Evolutionary conservation across 2,888 invertebrate genomes (phyloP), one percentile per base, ranked within the genome.

Genomic region (Fabriciana adippe): DNA sequence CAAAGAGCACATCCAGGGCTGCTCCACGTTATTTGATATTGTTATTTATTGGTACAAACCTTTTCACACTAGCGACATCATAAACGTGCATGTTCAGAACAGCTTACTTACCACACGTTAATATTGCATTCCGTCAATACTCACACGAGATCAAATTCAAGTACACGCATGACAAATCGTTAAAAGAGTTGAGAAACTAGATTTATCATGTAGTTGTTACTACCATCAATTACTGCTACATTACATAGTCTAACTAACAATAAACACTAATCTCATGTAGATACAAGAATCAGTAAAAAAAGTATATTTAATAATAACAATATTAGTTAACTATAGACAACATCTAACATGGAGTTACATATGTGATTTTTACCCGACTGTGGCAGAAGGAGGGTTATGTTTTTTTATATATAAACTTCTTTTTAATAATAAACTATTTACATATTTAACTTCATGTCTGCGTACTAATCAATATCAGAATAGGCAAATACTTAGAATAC

Each of bases 111-210:
- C 82, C 81, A 89, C 89, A 88, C 86, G 87, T 90, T 88, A 92
- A 92, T 91, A 92, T 92, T 92, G 92, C 92, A 92, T 92, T 84
- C 91, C 81, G 92, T 92, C 92, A 88, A 89, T 81, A 86, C 86
- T 86, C 84, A 90, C 86, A 83, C 79, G 73, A 79, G 73, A 76
- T 66, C 59, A 75, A 71, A 76, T 77, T 76, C 70, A 75, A 72
- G 78, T 56, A 89, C 86, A 83, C 84, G 86, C 88, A 87, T 85
- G 84, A 75, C 68, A 73, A 79, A 81, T 79, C 78, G 80, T 79
- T 78, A 66, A 50, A 75, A 65, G 66, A 55, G 66, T 41, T 62
- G 59, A 61, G 72, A 63, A 60, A 60, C 59, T 65, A 67, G 66
- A 67, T 47, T 50, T 48, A 57, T 66, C 70, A 72, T 72, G 67